Evolutionary conservation across 2,888 invertebrate species (phyloP), one percentile per base, ranked within the genome.

Genomic region (Drosophila cyrtoloma): DNA sequence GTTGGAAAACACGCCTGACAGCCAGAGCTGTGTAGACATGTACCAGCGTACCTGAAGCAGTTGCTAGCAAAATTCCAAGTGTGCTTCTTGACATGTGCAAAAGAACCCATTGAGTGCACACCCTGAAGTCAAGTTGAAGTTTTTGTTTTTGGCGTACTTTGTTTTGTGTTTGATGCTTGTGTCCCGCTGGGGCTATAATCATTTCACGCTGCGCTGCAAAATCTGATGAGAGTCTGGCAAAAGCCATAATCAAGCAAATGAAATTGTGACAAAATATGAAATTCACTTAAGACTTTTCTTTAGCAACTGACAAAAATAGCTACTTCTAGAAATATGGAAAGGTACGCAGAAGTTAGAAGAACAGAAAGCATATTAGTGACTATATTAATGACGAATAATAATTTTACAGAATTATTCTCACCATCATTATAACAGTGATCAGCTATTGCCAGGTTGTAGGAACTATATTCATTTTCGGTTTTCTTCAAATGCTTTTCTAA

Each of bases 41-140:
- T 9, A 26, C 4, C 26, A 16, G 5, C 57, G 55, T 68, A 85
- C 81, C 86, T 86, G 88, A 26, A 78, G 71, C 78, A 85, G 79
- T 1, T 83, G 78, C 83, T 73, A 75, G 88, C 81, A 90, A 86
- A 87, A 88, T 84, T 86, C 74, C 88, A 88, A 86, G 90, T 88
- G 90, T 88, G 85, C 79, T 83, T 79, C 86, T 86, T 88, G 86
- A 86, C 86, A 88, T 79, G 74, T 85, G 70, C 81, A 80, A 39
- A 39, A 39, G 60, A 73, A 50, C 70, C 79, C 70, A 78, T 71
- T 65, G 73, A 76, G 73, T 64, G 56, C 57, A 70, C 58, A 63
- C 62, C 37, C 75, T 70, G 75, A 75, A 78, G 71, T 58, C 64
- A 61, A 66, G 52, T 69, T 66, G 47, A 70, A 64, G 56, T 56